Evolutionary conservation across 2,888 invertebrate species (phyloP), one percentile per base, ranked within the genome.

Genomic region (Laspeyria flexula): DNA sequence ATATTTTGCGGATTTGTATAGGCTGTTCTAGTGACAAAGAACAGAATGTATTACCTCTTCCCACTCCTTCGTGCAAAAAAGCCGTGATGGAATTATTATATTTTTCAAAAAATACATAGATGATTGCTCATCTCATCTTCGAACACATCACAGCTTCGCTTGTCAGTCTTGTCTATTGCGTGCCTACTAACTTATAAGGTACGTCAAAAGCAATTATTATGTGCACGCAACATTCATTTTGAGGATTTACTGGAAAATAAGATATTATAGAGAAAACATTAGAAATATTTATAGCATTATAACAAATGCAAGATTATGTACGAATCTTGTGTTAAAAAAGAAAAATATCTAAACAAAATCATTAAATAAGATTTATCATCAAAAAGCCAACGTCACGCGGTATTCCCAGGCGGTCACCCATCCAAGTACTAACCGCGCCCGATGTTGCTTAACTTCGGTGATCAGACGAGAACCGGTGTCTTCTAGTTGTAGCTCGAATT

Each of bases 391-490:
- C 75, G 73, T 73, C 77, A 77, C 76, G 75, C 77, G 46, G 73
- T 81, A 75, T 79, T 81, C 85, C 85, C 86, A 86, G 81, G 86
- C 86, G 86, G 87, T 88, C 88, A 88, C 87, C 88, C 88, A 89
- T 87, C 87, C 85, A 89, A 88, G 88, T 89, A 89, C 88, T 88
- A 83, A 89, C 83, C 83, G 75, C 86, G 87, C 86, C 88, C 87
- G 84, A 88, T 81, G 86, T 85, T 88, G 87, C 86, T 87, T 89
- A 85, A 88, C 86, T 88, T 88, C 88, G 87, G 89, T 89, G 88
- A 89, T 89, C 88, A 86, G 88, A 88, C 87, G 88, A 88, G 88
- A 88, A 85, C 86, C 87, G 85, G 87, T 86, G 86, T 83, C n/a
- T n/a, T n/a, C n/a, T n/a, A n/a, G n/a, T n/a, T n/a, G n/a, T n/a